Evolutionary conservation across 2,797 vertebrate genomes (phyloP).

Genomic region (Thaleichthys pacificus): DNA sequence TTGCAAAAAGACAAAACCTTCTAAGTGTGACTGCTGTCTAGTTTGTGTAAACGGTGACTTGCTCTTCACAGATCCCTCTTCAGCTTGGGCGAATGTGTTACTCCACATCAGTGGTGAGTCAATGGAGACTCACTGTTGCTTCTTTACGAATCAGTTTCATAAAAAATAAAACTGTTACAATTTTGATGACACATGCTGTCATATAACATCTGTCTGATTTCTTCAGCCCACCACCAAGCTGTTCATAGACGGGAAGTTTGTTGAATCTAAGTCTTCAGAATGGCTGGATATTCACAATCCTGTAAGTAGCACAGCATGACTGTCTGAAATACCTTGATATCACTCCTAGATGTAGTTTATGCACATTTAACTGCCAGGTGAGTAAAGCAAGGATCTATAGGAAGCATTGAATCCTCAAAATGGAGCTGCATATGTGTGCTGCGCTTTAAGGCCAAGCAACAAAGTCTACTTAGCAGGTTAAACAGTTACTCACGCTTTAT

Average conservation of each 20-base stretch:
- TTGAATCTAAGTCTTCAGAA: slow-evolving; percentile 90
- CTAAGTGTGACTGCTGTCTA: background rate
- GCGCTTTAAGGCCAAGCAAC: background rate
- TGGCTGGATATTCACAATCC: slow-evolving; percentile 97
- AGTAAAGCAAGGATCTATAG: background rate
- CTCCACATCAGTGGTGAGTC: slow-evolving; percentile 81
- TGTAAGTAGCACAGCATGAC: slow-evolving; percentile 72
- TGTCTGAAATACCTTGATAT: background rate
- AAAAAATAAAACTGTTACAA: no score
- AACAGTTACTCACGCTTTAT: slow-evolving; percentile 22
- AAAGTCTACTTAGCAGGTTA: slow-evolving; percentile 14
- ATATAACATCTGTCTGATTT: background rate
- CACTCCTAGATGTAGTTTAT: background rate
- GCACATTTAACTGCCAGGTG: background rate
- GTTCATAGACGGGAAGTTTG: slow-evolving; percentile 95
- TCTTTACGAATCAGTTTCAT: no score
- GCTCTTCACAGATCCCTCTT: slow-evolving; percentile 68
- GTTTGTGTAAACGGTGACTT: slow-evolving; percentile 20
- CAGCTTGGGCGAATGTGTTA: slow-evolving; percentile 66
- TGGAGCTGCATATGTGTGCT: background rate
- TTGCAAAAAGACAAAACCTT: no score
- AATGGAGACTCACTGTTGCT: background rate
- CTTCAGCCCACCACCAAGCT: slow-evolving; percentile 89
- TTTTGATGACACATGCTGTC: background rate
- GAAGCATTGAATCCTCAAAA: background rate